Evolutionary conservation across 2,888 invertebrate genomes (phyloP).

Genomic region (Elegia similella): DNA sequence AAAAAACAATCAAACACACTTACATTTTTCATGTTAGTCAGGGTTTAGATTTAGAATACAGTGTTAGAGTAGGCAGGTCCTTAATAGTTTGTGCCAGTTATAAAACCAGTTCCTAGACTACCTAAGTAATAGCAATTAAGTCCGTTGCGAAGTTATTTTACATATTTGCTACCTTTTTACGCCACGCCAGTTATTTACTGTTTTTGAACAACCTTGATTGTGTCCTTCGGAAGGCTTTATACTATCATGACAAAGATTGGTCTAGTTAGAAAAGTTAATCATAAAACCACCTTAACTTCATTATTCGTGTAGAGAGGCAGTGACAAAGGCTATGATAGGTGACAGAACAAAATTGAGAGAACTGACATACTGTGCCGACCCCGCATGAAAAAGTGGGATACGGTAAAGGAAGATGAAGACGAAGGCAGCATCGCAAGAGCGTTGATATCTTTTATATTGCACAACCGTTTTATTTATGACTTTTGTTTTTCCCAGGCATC

Average conservation of each 20-base stretch:
- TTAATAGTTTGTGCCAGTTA: background rate
- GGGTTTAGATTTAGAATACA: background rate
- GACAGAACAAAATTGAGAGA: too few species aligned
- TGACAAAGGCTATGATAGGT: too few species aligned
- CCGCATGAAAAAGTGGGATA: too few species aligned
- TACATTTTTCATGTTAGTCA: background rate
- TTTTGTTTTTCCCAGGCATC: background rate
- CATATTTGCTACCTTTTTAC: background rate
- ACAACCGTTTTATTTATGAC: background rate
- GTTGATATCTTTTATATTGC: background rate
- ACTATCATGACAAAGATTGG: too few species aligned
- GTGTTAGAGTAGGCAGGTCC: background rate
- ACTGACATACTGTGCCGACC: too few species aligned
- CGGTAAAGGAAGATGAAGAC: too few species aligned
- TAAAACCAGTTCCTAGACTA: conserved; percentile 5
- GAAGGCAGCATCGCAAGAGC: background rate
- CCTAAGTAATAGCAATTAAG: background rate
- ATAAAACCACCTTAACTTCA: too few species aligned
- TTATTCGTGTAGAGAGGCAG: too few species aligned
- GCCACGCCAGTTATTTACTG: background rate
- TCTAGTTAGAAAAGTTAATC: too few species aligned
- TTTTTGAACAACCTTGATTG: too few species aligned
- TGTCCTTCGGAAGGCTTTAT: too few species aligned
- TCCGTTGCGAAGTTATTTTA: background rate
- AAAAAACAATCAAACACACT: too few species aligned